phyloP scores from a whole-genome alignment of 2,888 invertebrate species.

The Tetanocera ferruginea region DNA sequence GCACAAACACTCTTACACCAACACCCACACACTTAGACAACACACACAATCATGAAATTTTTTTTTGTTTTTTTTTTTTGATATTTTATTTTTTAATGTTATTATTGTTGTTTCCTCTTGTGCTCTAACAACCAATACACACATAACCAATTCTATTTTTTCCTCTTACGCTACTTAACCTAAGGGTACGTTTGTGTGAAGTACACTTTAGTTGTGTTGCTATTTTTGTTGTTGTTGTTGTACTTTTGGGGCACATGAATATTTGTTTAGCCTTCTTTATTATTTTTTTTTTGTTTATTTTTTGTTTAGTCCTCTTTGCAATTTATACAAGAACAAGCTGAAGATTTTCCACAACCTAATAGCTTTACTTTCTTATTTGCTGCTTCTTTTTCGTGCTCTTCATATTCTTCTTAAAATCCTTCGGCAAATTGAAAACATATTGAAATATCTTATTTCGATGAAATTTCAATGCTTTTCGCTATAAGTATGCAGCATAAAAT shows the following conservation, averaged over 20 bases:
- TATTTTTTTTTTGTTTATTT: neutral
- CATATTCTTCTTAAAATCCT: neutral
- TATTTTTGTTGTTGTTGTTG: neutral
- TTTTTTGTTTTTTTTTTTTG: no score
- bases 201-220: neutral
- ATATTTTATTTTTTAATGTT: no score
- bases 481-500: conserved; percentile 15
- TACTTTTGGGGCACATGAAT: conserved; percentile 5
- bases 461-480: neutral
- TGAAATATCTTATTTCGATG: conserved; percentile 8
- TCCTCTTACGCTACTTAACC: neutral
- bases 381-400: neutral
- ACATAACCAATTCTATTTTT: neutral
- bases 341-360: neutral
- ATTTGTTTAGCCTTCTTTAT: neutral
- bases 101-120: no score
- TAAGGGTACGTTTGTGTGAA: neutral
- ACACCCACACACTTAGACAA: neutral
- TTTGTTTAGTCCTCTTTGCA: neutral
- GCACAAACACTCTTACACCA: neutral
- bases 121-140: no score
- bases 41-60: neutral
- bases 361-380: neutral
- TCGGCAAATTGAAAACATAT: conserved; percentile 11
- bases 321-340: neutral